A percentile compares a stretch with the other conserved stretches of the same genome.
phyloP scores from a whole-genome alignment of 2,113 vertebrate genomes.

The Lutjanus erythropterus region DNA sequence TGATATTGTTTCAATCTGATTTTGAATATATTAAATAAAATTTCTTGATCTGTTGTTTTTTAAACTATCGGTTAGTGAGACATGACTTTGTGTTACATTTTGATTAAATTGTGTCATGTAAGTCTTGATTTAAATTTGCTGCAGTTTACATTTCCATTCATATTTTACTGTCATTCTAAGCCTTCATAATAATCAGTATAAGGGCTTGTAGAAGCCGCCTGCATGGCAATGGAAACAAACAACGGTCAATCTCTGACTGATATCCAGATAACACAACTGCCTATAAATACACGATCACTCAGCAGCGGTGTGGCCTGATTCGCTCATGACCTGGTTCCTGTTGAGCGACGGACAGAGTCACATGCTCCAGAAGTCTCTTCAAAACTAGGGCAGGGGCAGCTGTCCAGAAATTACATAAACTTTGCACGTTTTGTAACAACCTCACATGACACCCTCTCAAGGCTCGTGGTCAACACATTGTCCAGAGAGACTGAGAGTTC shows the following conservation, averaged over 20 bases:
- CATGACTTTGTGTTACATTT: not conserved
- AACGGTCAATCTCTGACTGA: not conserved
- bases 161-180: not conserved
- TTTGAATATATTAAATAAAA: not conserved
- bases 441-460: not conserved
- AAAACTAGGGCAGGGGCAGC: conserved; percentile 21
- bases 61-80: not conserved
- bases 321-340: conserved; percentile 50
- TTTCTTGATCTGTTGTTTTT: not conserved
- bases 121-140: not conserved
- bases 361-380: conserved; percentile 11
- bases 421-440: conserved; percentile 16
- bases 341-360: conserved; percentile 13
- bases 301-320: conserved; percentile 38
- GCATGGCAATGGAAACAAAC: not conserved
- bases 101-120: not conserved
- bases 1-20: not conserved
- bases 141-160: not conserved
- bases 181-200: not conserved
- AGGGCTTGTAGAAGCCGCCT: not conserved
- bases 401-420: conserved; percentile 26
- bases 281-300: conserved; percentile 37
- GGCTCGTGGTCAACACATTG: not conserved
- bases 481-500: not conserved
- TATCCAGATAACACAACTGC: conserved; percentile 23